A percentile compares a stretch with the other conserved stretches of the same genome.
Conservation (phyloP, 2,113 vertebrate genomes). For the Nicator chloris region DNA sequence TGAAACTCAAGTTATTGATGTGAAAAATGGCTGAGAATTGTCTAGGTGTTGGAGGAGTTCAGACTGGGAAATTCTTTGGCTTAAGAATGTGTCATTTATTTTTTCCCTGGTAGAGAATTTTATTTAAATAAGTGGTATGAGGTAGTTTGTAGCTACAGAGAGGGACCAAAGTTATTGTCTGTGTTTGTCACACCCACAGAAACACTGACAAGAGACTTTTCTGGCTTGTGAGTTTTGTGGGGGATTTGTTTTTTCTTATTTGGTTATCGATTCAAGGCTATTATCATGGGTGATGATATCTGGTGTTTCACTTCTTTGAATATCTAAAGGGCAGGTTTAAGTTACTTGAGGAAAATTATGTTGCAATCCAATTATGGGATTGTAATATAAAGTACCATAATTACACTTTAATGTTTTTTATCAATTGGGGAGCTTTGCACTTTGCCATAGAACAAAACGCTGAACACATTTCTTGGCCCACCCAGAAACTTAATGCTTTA, state of each 20-base stretch:
- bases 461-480: background rate
- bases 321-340: background rate
- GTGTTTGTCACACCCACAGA: background rate
- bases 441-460: background rate
- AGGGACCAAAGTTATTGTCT: background rate
- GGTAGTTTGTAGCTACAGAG: background rate
- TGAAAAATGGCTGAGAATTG: background rate
- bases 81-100: background rate
- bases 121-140: background rate
- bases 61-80: background rate
- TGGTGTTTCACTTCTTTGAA: conserved; percentile 5
- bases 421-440: conserved; percentile 30
- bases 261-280: conserved; percentile 38
- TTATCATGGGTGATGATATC: conserved; percentile 58
- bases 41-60: background rate
- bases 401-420: conserved; percentile 52
- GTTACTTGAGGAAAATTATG: conserved; percentile 58
- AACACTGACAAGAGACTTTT: background rate
- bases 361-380: conserved; percentile 62
- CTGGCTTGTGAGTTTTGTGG: background rate
- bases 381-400: conserved; percentile 58
- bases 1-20: background rate
- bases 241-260: background rate
- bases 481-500: background rate
- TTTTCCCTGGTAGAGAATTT: background rate